Base-by-base conservation (phyloP, 2,797 vertebrate species). In the Eleutherodactylus coqui region DNA sequence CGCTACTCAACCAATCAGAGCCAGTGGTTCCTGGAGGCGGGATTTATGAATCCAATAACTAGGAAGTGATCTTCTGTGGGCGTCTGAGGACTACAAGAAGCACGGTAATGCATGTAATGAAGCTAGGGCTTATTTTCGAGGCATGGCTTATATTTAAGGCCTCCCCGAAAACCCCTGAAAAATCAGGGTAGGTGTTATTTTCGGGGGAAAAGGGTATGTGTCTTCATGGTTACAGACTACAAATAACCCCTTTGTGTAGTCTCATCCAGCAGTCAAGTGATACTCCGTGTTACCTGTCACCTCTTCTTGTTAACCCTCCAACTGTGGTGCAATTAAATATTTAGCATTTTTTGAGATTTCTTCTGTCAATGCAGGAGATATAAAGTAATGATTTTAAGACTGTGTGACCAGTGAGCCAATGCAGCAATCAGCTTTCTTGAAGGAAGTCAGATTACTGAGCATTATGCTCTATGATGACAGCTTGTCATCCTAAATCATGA, bases 381-480 rank as follows among this genome's bases (percentile, higher is more conserved):
- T 41, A 29, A 47, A 32, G 14, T 58, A 41, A 53, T 60, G 45
- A 55, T 41, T 41, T 79, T 13, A 64, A 32, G 32, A 13, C 43
- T 32, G 27, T 70, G 29, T 43, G 21, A 70, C 32, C 62, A 70
- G 19, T 53, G 21, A 5, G 49, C 62, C 64, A 51, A 53, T 27
- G 34, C 47, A 55, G 67, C 47, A 82, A 73, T 82, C 21, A 17
- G 24, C 32, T 82, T 53, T 73, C 58, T 49, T 64, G 32, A 89
- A 58, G 43, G 47, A 84, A 84, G 83, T 69, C 19, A 70, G 9
- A 78, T 85, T 64, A 84, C 29, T 43, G 32, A 69, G 47, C n/a
- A 55, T 38, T 41, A 32, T 49, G 36, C 75, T 81, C 27, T 21
- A 11, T 76, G 36, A 64, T 64, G 72, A 45, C 45, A 67, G 70